phyloP scores from a whole-genome alignment of 2,888 invertebrate genomes.

The Argynnis bischoffii region DNA sequence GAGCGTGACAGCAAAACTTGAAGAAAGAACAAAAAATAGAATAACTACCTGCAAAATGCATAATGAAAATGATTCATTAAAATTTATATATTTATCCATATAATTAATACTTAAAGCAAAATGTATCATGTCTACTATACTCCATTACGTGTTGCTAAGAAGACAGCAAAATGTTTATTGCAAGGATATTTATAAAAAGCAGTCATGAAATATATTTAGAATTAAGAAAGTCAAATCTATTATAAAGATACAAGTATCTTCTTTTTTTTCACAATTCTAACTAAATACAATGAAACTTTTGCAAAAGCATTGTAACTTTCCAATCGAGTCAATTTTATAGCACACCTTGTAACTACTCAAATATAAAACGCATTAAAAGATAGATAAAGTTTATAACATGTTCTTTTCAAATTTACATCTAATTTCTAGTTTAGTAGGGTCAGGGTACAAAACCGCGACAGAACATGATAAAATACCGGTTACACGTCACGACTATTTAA shows the following conservation, averaged over 20 bases:
- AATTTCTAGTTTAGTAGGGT: conserved; percentile 23
- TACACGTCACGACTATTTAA: conserved; percentile 17
- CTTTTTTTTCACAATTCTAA: no score
- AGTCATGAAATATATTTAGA: no score
- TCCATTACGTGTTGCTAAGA: neutral
- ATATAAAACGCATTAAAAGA: no score
- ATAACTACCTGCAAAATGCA: conserved; percentile 15
- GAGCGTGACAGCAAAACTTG: conserved; percentile 14
- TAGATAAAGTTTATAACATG: neutral
- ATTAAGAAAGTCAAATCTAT: no score
- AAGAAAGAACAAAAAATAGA: conserved; percentile 12
- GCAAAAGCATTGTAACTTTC: no score
- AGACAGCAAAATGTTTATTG: neutral
- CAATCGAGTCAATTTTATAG: no score
- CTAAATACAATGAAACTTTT: no score
- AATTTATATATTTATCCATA: conserved; percentile 13
- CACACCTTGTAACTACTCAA: no score
- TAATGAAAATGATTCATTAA: conserved; percentile 3
- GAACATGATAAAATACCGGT: conserved; percentile 13
- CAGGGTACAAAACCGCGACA: conserved; percentile 29
- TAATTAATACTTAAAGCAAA: neutral
- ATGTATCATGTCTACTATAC: neutral
- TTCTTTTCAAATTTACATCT: neutral
- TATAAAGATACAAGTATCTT: no score
- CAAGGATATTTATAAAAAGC: no score